Evolutionary conservation across 2,797 vertebrate species (phyloP).

Genomic region (Sphenodon punctatus): DNA sequence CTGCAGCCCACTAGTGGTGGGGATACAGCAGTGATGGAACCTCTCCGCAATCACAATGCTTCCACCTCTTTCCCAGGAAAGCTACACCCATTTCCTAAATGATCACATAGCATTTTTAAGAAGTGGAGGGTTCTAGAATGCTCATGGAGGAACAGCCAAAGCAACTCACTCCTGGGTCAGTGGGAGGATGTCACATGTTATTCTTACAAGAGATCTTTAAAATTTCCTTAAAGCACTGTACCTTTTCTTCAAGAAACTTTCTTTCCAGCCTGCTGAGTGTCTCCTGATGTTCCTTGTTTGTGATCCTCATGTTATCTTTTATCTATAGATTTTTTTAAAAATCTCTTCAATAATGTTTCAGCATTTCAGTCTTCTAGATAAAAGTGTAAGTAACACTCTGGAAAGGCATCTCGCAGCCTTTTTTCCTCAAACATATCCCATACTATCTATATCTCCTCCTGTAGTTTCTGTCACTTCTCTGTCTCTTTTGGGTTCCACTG

Average conservation of each 20-base stretch:
- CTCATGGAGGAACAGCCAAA: not conserved
- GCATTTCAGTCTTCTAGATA: not conserved
- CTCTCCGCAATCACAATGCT: not conserved
- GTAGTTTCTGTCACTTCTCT: not conserved
- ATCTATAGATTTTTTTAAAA: slow-evolving; percentile 70
- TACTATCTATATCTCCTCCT: not conserved
- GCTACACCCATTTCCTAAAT: not conserved
- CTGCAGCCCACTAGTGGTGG: not conserved
- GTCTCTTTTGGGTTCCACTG: not conserved
- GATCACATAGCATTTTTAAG: not conserved
- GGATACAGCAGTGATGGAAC: not conserved
- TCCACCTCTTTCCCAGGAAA: not conserved
- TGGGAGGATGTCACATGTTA: not conserved
- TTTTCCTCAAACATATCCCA: not conserved
- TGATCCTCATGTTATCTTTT: slow-evolving; percentile 75
- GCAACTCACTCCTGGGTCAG: not conserved
- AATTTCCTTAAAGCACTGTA: slow-evolving; percentile 50
- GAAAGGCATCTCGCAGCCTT: not conserved
- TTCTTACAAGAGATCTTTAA: not conserved
- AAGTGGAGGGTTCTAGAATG: not conserved
- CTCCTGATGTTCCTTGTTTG: slow-evolving; percentile 80
- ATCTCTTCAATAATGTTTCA: not conserved
- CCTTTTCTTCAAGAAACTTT: slow-evolving; percentile 87
- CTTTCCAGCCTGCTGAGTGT: slow-evolving; percentile 77
- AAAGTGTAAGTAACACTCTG: not conserved